Evolutionary conservation across 2,888 invertebrate genomes (phyloP).

Genomic region (Orthosia gracilis): DNA sequence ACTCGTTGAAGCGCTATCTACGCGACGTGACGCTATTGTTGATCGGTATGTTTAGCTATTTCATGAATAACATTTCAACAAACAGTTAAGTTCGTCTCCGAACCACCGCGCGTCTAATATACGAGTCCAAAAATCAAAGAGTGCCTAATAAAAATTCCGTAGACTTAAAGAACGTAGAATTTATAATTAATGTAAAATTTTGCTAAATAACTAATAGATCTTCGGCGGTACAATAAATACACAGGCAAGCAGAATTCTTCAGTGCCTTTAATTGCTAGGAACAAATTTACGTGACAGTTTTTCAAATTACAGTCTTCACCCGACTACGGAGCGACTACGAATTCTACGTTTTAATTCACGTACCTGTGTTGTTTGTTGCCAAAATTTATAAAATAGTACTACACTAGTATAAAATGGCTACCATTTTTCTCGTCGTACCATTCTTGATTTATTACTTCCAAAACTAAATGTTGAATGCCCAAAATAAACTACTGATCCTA

Average conservation of each 20-base stretch:
- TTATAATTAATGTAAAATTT: constrained; percentile 41
- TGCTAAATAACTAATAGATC: constrained; percentile 54
- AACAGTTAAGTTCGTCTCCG: constrained; percentile 8
- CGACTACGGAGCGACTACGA: constrained; percentile 35
- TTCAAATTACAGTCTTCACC: constrained; percentile 57
- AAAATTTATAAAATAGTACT: constrained; percentile 34
- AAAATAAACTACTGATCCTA: background rate
- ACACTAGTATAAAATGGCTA: background rate
- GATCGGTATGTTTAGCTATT: constrained; percentile 24
- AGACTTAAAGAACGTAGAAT: constrained; percentile 38
- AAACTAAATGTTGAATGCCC: background rate
- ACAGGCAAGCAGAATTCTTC: constrained; percentile 47
- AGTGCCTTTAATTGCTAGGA: constrained; percentile 60
- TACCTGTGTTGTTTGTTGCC: constrained; percentile 42
- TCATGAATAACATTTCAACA: constrained; percentile 15
- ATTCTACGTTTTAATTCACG: constrained; percentile 49
- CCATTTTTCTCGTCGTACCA: background rate
- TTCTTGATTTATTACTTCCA: background rate
- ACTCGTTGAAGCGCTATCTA: constrained; percentile 64
- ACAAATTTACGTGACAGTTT: constrained; percentile 66
- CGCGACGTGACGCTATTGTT: constrained; percentile 21
- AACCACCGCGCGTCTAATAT: background rate
- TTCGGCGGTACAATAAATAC: constrained; percentile 55
- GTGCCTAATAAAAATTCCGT: constrained; percentile 41
- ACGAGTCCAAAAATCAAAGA: constrained; percentile 6